phyloP scores from a whole-genome alignment of 2,888 invertebrate species.

The Aporophyla lueneburgensis region DNA sequence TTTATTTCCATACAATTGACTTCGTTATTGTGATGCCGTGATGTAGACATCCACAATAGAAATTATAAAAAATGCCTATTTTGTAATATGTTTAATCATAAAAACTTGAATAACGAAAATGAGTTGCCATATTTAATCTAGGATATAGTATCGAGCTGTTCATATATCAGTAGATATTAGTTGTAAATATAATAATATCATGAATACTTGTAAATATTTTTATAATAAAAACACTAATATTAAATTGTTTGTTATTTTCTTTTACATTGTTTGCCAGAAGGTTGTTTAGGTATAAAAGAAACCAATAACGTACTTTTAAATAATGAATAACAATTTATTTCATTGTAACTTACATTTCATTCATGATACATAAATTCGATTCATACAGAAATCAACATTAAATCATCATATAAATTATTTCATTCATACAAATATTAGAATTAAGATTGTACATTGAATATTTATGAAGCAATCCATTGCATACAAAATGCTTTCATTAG shows the following conservation, averaged over 20 bases:
- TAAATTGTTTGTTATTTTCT: neutral
- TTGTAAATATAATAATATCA: constrained; percentile 56
- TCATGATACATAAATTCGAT: constrained; percentile 76
- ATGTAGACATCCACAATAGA: too few relatives aligned
- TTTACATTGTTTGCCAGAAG: neutral
- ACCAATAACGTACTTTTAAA: constrained; percentile 48
- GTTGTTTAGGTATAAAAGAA: constrained; percentile 13
- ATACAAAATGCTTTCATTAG: constrained; percentile 42
- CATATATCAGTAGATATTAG: constrained; percentile 49
- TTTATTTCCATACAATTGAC: too few relatives aligned
- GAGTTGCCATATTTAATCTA: constrained; percentile 50
- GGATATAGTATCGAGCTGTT: constrained; percentile 44
- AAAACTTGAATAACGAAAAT: constrained; percentile 10
- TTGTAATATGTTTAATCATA: constrained; percentile 22
- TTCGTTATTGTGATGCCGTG: too few relatives aligned
- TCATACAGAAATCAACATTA: constrained; percentile 75
- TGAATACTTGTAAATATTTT: constrained; percentile 56
- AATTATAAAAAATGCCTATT: too few relatives aligned
- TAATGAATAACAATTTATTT: constrained; percentile 83
- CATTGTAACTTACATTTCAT: constrained; percentile 78
- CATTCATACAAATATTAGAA: constrained; percentile 61
- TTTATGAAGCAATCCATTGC: constrained; percentile 61
- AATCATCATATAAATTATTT: constrained; percentile 71
- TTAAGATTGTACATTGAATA: constrained; percentile 62
- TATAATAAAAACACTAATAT: constrained; percentile 56